phyloP scores from a whole-genome alignment of 1,140 invertebrate species.

The Lucilia cuprina region DNA sequence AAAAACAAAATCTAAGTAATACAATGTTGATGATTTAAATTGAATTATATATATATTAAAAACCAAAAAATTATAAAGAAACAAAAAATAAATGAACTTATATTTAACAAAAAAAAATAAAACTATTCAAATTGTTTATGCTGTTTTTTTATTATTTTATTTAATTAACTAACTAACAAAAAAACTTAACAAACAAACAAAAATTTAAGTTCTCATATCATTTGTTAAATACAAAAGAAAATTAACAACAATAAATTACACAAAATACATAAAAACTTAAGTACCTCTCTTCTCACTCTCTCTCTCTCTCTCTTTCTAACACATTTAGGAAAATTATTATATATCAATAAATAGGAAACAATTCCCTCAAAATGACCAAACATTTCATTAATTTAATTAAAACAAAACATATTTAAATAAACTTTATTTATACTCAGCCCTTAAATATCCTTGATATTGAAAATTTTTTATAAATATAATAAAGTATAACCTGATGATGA shows the following conservation, averaged over 20 bases:
- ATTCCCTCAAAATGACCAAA: neutral
- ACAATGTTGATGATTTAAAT: neutral
- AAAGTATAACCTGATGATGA: too few relatives aligned
- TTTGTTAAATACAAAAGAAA: neutral
- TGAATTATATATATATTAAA: neutral
- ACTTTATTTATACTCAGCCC: too few relatives aligned
- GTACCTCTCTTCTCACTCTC: neutral
- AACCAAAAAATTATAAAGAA: neutral
- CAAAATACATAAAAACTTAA: neutral
- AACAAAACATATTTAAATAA: too few relatives aligned
- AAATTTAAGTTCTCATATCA: conserved; percentile 3
- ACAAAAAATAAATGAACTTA: conserved; percentile 20
- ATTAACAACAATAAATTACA: neutral
- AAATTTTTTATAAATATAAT: too few relatives aligned
- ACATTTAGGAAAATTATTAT: neutral
- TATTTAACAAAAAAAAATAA: conserved; percentile 22
- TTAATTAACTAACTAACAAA: neutral
- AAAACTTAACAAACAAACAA: neutral
- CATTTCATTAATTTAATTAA: neutral
- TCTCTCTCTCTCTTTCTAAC: too few relatives aligned
- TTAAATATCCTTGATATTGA: too few relatives aligned
- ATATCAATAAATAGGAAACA: neutral
- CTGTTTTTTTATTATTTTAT: neutral
- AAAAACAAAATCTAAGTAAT: neutral
- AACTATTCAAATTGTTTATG: neutral